A percentile compares a stretch with the other conserved stretches of the same genome.
These are phyloP conservation scores for Lytechinus pictus DNA, from an alignment of 35 echinoderm and acorn worm genomes.

Conservation along the genomic window DNA sequence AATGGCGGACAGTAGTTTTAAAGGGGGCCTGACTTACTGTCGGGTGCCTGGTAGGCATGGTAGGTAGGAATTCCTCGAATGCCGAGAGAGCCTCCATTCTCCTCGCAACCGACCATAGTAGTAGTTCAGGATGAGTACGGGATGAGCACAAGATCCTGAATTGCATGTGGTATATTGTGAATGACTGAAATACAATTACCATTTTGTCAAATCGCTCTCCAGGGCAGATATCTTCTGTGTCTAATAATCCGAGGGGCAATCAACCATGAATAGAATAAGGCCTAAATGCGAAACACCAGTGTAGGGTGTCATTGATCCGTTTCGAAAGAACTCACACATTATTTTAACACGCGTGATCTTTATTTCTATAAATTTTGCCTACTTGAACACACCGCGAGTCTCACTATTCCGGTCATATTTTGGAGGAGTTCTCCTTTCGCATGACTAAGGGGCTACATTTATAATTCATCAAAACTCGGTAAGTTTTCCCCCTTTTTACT, in stretches of 20 bases:
- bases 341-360: neutral
- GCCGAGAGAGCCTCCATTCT: neutral
- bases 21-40: neutral
- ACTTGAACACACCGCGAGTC: neutral
- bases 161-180: neutral
- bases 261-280: neutral
- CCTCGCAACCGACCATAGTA: neutral
- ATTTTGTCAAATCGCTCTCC: neutral
- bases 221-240: neutral
- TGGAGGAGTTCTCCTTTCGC: neutral
- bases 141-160: neutral
- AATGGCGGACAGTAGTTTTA: neutral
- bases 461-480: neutral
- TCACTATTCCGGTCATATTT: neutral
- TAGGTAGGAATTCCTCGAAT: neutral
- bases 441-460: neutral
- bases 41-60: neutral
- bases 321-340: neutral
- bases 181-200: neutral
- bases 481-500: neutral
- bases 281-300: neutral
- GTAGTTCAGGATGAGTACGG: neutral
- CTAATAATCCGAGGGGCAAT: too few species aligned
- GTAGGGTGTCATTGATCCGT: neutral
- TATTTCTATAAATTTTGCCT: neutral